Evolutionary conservation across 2,113 vertebrate genomes (phyloP).

Genomic region (Xenopus borealis): DNA sequence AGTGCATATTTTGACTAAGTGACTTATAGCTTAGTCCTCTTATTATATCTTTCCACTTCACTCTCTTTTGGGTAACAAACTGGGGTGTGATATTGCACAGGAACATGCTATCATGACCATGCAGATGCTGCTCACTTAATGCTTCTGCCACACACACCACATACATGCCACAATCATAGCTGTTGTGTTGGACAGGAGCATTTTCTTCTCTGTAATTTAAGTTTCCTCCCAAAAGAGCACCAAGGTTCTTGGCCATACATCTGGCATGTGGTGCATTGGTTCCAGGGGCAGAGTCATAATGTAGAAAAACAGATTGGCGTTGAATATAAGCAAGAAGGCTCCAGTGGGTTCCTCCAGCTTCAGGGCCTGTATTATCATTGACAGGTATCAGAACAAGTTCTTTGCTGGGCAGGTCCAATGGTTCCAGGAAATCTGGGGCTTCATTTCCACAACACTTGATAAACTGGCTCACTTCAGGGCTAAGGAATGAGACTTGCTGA

Average conservation of each 20-base stretch:
- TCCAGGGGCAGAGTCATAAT: slow-evolving; percentile 90
- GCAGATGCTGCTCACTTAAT: slow-evolving; percentile 74
- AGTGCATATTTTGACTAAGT: neutral
- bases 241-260: slow-evolving; percentile 79
- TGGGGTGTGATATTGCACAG: slow-evolving; percentile 81
- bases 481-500: slow-evolving; percentile 76
- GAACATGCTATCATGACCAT: slow-evolving; percentile 56
- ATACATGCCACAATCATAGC: slow-evolving; percentile 98
- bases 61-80: slow-evolving; percentile 84
- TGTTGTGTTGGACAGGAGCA: slow-evolving; percentile 89
- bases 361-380: slow-evolving; percentile 89
- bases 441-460: slow-evolving; percentile 91
- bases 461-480: slow-evolving; percentile 94
- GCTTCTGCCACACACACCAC: slow-evolving; percentile 88
- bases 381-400: slow-evolving; percentile 85
- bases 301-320: slow-evolving; percentile 74
- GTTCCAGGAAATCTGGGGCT: slow-evolving; percentile 84
- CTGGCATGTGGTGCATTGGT: slow-evolving; percentile 82
- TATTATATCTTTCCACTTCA: slow-evolving; percentile 83
- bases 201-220: slow-evolving; percentile 78
- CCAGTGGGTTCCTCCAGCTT: slow-evolving; percentile 91
- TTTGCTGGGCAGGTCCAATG: slow-evolving; percentile 73
- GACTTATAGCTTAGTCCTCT: slow-evolving; percentile 72
- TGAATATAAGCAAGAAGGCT: slow-evolving; percentile 87
- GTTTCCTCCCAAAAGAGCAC: slow-evolving; percentile 72